Evolutionary conservation across 2,888 invertebrate species (phyloP).

Genomic region (Campoplex nolae): DNA sequence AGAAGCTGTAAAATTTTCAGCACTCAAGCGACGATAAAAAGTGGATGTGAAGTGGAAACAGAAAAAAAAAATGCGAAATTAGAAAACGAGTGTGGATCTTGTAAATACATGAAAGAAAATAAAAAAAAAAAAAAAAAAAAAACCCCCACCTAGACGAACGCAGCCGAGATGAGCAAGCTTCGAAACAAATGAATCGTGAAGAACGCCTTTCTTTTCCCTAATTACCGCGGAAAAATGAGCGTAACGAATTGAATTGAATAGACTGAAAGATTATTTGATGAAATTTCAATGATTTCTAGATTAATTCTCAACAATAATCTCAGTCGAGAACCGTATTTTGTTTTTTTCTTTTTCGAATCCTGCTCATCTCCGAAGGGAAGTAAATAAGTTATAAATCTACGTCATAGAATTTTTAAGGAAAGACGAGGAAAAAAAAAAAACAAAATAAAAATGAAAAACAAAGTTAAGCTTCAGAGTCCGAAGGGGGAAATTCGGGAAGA

Average conservation of each 20-base stretch:
- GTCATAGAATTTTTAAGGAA: constrained; percentile 53
- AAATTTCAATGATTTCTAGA: not conserved
- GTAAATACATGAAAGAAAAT: constrained; percentile 31
- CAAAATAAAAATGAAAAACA: constrained; percentile 1
- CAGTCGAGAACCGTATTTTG: constrained; percentile 11
- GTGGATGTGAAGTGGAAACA: not conserved
- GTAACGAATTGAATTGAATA: not conserved
- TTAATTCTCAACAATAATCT: not conserved
- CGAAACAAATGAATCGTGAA: not conserved
- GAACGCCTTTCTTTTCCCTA: not conserved
- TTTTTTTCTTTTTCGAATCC: constrained; percentile 13
- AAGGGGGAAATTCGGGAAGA: constrained; percentile 21
- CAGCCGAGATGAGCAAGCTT: constrained; percentile 7
- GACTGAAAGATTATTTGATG: not conserved
- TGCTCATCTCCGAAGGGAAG: constrained; percentile 48
- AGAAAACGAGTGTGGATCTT: constrained; percentile 29
- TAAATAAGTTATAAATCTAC: constrained; percentile 56
- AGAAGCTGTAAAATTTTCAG: constrained; percentile 24
- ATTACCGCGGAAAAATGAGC: not conserved
- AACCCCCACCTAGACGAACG: not conserved
- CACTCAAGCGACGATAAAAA: not conserved
- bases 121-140: no score
- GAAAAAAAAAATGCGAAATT: constrained; percentile 2
- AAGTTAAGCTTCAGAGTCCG: constrained; percentile 61
- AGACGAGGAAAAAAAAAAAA: not conserved